A percentile compares a stretch with the other conserved stretches of the same genome.
Evolutionary conservation across 2,888 invertebrate species (phyloP).

Genomic region (Erebia ligea): DNA sequence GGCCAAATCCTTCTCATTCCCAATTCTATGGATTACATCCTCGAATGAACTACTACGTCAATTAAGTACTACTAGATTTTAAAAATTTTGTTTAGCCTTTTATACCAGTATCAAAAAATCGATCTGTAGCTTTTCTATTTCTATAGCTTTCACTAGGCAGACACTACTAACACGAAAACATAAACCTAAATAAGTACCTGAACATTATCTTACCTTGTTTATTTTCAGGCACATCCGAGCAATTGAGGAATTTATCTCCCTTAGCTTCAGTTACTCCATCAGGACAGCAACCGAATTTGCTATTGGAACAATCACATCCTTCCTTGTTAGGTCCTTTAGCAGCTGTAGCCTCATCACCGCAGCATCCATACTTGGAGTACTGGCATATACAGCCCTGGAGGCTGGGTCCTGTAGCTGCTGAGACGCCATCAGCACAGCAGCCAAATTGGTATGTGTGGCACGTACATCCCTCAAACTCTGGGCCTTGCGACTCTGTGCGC

Average conservation of each 20-base stretch:
- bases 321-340: conserved; percentile 89
- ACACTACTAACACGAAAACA: too few relatives aligned
- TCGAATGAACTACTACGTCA: too few relatives aligned
- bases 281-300: conserved; percentile 92
- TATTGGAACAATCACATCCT: conserved; percentile 92
- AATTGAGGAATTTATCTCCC: conserved; percentile 93
- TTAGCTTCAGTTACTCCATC: conserved; percentile 91
- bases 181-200: not conserved
- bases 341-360: conserved; percentile 91
- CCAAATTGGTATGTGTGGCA: conserved; percentile 95
- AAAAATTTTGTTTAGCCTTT: too few relatives aligned
- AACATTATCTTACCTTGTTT: conserved; percentile 81
- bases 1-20: too few relatives aligned
- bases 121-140: too few relatives aligned
- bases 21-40: too few relatives aligned
- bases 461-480: conserved; percentile 91
- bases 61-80: too few relatives aligned
- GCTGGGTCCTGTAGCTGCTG: conserved; percentile 86
- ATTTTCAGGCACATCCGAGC: conserved; percentile 86
- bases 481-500: conserved; percentile 89
- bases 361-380: conserved; percentile 91
- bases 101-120: too few relatives aligned
- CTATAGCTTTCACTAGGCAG: too few relatives aligned
- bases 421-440: conserved; percentile 93
- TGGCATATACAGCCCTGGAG: conserved; percentile 89